A percentile compares a stretch with the other conserved stretches of the same genome.
phyloP scores from a whole-genome alignment of 2,797 vertebrate genomes.

The Neosilurus mollespiculum region DNA sequence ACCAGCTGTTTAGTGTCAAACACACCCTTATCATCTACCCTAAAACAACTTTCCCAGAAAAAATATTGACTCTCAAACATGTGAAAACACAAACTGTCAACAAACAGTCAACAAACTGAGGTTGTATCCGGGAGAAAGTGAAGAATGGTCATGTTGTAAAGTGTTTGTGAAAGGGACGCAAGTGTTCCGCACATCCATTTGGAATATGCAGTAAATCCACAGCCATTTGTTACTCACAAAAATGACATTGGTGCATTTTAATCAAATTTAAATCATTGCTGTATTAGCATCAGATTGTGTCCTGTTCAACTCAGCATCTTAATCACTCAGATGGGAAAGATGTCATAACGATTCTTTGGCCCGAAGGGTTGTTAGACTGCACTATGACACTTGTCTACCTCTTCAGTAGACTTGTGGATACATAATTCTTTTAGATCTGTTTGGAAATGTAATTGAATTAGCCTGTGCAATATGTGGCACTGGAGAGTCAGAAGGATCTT shows the following conservation, averaged over 20 bases:
- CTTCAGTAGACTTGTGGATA: conserved; percentile 42
- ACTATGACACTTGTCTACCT: conserved; percentile 47
- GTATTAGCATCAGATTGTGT: conserved; percentile 7
- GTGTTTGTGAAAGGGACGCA: conserved; percentile 5
- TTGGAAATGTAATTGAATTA: conserved; percentile 40
- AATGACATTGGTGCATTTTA: conserved; percentile 5
- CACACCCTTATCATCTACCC: conserved; percentile 64
- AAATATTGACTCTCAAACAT: conserved; percentile 24
- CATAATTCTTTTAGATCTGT: conserved; percentile 49
- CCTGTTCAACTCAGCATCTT: conserved; percentile 33
- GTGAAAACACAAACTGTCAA: conserved; percentile 3
- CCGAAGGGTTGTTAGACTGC: not conserved
- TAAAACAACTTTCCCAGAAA: conserved; percentile 37
- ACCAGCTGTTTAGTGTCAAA: conserved; percentile 67
- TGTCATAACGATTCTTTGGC: not conserved
- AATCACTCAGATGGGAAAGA: not conserved
- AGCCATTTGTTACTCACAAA: not conserved
- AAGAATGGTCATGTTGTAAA: conserved; percentile 11
- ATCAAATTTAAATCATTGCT: not conserved
- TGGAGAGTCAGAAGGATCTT: conserved; percentile 23
- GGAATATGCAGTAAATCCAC: conserved; percentile 5
- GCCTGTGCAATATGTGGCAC: conserved; percentile 21
- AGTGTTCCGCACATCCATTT: not conserved
- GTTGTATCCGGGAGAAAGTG: not conserved
- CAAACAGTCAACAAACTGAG: conserved; percentile 15